Evolutionary conservation across 2,888 invertebrate genomes (phyloP).

Genomic region (Xylota segnis): DNA sequence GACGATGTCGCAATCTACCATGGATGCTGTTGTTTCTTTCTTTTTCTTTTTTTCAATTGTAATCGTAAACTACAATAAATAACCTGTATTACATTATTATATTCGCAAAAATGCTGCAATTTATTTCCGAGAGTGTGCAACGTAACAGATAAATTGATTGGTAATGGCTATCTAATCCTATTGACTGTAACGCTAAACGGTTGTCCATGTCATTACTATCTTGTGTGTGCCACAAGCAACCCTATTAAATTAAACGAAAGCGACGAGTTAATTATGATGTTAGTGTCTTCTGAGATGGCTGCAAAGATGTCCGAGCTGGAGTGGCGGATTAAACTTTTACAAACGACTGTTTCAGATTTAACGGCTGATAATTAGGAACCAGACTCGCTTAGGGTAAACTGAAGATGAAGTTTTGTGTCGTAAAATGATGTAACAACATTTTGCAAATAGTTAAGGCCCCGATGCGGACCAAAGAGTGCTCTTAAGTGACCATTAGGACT

Average conservation of each 20-base stretch:
- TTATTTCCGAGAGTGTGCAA: conserved; percentile 31
- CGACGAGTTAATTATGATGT: conserved; percentile 74
- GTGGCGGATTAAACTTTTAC: conserved; percentile 53
- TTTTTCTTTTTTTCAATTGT: conserved; percentile 56
- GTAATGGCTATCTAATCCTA: conserved; percentile 69
- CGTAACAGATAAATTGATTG: conserved; percentile 54
- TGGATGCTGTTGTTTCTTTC: conserved; percentile 49
- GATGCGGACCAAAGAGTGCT: neutral
- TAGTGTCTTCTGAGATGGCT: conserved; percentile 38
- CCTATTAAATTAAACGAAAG: conserved; percentile 71
- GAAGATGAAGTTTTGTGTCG: conserved; percentile 30
- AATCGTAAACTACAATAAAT: conserved; percentile 62
- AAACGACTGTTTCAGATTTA: conserved; percentile 51
- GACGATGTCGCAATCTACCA: conserved; percentile 40
- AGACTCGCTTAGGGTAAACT: neutral
- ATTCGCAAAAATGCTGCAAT: conserved; percentile 55
- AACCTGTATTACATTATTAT: conserved; percentile 50
- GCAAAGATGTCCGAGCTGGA: conserved; percentile 22
- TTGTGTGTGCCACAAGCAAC: conserved; percentile 48
- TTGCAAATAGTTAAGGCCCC: conserved; percentile 32
- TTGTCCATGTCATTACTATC: conserved; percentile 65
- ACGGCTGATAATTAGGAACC: conserved; percentile 53
- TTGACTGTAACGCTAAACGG: conserved; percentile 67
- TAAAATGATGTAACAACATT: conserved; percentile 52
- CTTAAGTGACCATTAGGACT: neutral